Evolutionary conservation across 2,888 invertebrate genomes (phyloP), one percentile per base, ranked within the genome.

Genomic region (Pyrrhosoma nymphula): DNA sequence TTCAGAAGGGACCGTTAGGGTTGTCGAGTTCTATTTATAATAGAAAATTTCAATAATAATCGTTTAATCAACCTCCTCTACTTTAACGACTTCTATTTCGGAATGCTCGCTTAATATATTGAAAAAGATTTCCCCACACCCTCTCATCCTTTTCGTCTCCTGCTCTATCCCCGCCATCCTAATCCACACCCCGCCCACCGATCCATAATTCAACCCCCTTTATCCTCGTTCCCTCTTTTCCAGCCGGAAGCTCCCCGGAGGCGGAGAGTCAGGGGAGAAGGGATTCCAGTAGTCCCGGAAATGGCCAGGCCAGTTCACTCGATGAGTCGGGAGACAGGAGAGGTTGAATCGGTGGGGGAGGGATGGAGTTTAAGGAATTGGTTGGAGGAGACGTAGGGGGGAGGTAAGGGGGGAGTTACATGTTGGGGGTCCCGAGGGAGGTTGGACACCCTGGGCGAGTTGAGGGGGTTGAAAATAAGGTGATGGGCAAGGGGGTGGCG

Each of bases 251-350:
- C 55, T n/a, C 89, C n/a, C 82, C 10, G 30, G 82, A 60, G 47
- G 82, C 16, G 35, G 82, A 14, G 30, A 35, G 8, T 30, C 10
- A 16, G 35, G 35, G 26, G n/a, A n/a, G 55, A 23, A 47, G 14
- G 26, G 89, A 35, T 35, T 55, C 89, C 55, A 26, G 26, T 12
- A 3, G 89, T 56, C 56, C 55, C 89, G 89, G 89, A 89, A 89
- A 89, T 89, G 89, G 55, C 47, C 23, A 82, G 55, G 89, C 89
- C 89, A 89, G 89, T 89, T 89, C 56, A 47, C 47, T 89, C 89
- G 47, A 55, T 89, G 56, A 56, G 55, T 16, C 26, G 35, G 39
- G 89, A 88, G 88, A 88, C 39, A 39, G n/a, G 56, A 6, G 88
- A 23, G 89, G 89, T 60, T 47, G 88, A 47, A 39, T 88, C 26